Conservation (phyloP, 1,140 invertebrate species). For the Eubasilissa regina region DNA sequence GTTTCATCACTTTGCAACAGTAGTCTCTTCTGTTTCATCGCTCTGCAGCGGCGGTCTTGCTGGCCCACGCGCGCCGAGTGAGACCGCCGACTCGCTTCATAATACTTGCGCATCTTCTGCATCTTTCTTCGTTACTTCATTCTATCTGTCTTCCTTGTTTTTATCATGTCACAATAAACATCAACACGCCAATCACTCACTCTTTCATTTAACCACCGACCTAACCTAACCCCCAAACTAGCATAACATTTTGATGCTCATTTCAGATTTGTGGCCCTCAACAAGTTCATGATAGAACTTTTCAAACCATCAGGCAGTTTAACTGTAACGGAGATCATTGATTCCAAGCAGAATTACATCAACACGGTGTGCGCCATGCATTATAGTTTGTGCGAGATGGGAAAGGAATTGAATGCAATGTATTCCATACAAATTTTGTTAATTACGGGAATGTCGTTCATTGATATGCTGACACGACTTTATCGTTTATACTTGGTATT, state of each 20-base stretch:
- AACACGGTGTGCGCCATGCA: conserved; percentile 2
- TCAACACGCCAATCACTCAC: no score
- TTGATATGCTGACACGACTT: not conserved
- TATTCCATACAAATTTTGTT: conserved; percentile 13
- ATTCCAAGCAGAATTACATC: not conserved
- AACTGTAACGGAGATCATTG: not conserved
- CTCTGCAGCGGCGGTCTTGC: no score
- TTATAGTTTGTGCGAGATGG: not conserved
- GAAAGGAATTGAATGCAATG: not conserved
- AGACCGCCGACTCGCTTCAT: no score
- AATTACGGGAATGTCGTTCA: not conserved
- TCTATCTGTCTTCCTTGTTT: no score
- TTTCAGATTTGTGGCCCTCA: not conserved
- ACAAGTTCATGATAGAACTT: not conserved
- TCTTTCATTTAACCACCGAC: not conserved
- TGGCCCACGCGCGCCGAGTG: no score
- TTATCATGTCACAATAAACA: no score
- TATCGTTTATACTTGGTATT: conserved; percentile 1
- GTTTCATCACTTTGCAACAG: no score
- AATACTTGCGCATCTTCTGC: no score
- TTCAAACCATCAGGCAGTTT: not conserved
- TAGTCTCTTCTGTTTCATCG: no score
- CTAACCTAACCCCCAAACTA: no score
- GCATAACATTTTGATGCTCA: not conserved
- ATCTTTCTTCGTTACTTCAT: no score